Evolutionary conservation across 2,888 invertebrate species (phyloP).

Genomic region (Pyralis farinalis): DNA sequence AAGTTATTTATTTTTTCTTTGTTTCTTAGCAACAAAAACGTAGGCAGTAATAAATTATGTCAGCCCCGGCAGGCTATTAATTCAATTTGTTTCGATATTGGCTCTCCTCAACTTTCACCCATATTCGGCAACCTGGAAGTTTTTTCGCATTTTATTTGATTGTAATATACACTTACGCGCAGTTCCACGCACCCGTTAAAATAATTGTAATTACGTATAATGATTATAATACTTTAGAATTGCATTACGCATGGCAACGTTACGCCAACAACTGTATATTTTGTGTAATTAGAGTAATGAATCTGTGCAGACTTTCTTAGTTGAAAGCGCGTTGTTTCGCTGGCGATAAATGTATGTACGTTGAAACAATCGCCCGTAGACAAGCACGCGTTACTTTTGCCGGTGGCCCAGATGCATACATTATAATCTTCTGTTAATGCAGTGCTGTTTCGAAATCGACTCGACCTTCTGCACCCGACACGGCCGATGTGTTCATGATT

Average conservation of each 20-base stretch:
- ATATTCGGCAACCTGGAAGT: conserved; percentile 37
- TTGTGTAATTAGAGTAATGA: background rate
- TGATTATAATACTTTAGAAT: background rate
- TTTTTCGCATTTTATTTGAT: conserved; percentile 21
- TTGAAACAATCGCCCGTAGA: conserved; percentile 6
- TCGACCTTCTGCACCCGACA: conserved; percentile 51
- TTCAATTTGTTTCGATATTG: conserved; percentile 50
- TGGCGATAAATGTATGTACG: background rate
- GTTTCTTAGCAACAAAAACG: conserved; percentile 33
- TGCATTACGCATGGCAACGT: conserved; percentile 1
- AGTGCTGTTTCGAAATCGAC: conserved; percentile 55
- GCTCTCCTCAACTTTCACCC: conserved; percentile 49
- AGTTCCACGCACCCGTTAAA: background rate
- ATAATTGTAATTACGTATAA: background rate
- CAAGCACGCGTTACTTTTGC: conserved; percentile 33
- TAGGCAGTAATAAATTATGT: conserved; percentile 52
- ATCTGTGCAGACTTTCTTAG: conserved; percentile 5
- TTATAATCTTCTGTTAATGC: conserved; percentile 54
- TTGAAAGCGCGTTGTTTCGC: conserved; percentile 4
- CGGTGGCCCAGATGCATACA: conserved; percentile 64
- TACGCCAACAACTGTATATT: conserved; percentile 1
- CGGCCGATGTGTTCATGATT: conserved; percentile 40
- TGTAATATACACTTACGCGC: background rate
- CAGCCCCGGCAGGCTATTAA: conserved; percentile 40
- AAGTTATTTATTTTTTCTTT: conserved; percentile 24